These are phyloP conservation scores for Brachionichthys hirsutus DNA, from an alignment of 2,113 vertebrate genomes.

Conservation along the genomic window DNA sequence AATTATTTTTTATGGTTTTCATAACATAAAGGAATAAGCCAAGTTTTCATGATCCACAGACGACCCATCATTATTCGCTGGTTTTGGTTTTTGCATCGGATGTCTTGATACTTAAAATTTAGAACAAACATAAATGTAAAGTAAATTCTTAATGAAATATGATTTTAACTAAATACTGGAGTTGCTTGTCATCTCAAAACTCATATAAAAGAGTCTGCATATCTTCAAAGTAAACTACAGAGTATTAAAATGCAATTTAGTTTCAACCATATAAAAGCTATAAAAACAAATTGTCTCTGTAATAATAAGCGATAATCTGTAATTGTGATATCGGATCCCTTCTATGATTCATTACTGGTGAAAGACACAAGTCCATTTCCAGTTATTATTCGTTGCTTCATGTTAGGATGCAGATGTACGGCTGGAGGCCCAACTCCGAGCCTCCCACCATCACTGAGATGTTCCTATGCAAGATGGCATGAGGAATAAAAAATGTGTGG, in stretches of 20 bases:
- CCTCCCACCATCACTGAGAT: slow-evolving; percentile 57
- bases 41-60: neutral
- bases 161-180: slow-evolving; percentile 31
- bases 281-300: slow-evolving; percentile 52
- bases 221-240: slow-evolving; percentile 64
- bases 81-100: too few species aligned
- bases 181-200: slow-evolving; percentile 52
- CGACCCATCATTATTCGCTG: neutral
- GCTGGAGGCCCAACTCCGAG: slow-evolving; percentile 26
- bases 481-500: slow-evolving; percentile 64
- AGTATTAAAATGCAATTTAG: slow-evolving; percentile 57
- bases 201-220: slow-evolving; percentile 65
- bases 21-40: neutral
- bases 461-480: slow-evolving; percentile 46
- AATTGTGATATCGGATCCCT: neutral
- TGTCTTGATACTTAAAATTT: too few species aligned
- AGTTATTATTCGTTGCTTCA: slow-evolving; percentile 42
- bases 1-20: neutral
- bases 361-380: neutral
- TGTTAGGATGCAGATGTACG: slow-evolving; percentile 50
- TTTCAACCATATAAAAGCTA: slow-evolving; percentile 54
- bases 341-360: neutral
- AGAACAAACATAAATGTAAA: too few species aligned
- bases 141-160: neutral
- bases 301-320: too few species aligned